Base-by-base conservation (phyloP, 1,140 invertebrate genomes). In the Octopus sinensis region DNA sequence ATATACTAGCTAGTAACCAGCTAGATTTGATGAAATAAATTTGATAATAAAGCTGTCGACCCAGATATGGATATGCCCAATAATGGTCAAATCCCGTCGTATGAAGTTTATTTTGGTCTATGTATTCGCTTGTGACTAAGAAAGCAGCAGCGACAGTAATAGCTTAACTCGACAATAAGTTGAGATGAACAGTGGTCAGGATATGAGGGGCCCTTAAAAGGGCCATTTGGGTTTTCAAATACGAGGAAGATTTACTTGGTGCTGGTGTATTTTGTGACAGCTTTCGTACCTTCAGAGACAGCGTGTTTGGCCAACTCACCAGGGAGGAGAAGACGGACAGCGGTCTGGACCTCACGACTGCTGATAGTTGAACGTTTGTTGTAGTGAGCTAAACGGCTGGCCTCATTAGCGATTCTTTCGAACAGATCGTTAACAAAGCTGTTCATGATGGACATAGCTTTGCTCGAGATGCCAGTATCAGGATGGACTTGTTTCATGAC, bases 401-500 rank as follows among this genome's bases (percentile, higher is more conserved):
- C 86, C 82, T 91, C 90, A 30, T 86, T 84, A 53, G 90, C 90
- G 78, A 91, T 91, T 82, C 90, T 83, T 83, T 91, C 90, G 82
- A 91, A 91, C 80, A 91, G 88, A 80, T 91, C 91, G 81, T 91
- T 91, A 17, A 91, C 89, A 83, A 91, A 91, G 54, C 87, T 88
- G 85, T 91, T 90, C 90, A 90, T 90, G 76, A 89, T 89, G 51
- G 85, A 87, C 89, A 90, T 90, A 71, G 89, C 89, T 79, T 89
- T 90, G 84, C 84, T 85, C 30, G 93, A 94, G 68, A 95, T 93
- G 54, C 94, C 93, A 81, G 93, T 94, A 86, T 93, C 92, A 4
- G 93, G 93, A 87, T 94, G 94, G 90, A 94, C 94, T 87, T 94
- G 93, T 85, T 94, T 94, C 86, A 95, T 86, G 17, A 95, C 91